These are phyloP conservation scores for Empidonax traillii DNA, from an alignment of 2,113 vertebrate species.

Conservation along the genomic window DNA sequence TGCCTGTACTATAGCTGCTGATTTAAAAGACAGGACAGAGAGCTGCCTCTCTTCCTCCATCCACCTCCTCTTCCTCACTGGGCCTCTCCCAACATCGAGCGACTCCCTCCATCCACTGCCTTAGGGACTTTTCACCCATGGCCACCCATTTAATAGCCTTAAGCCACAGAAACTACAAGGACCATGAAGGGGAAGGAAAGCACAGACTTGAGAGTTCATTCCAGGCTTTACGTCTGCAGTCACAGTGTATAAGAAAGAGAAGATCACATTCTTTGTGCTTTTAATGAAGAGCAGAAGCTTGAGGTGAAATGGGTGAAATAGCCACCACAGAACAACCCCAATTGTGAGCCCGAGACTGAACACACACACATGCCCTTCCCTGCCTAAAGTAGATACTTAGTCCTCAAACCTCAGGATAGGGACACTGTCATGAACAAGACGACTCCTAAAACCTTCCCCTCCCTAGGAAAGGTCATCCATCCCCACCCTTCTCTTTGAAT, in stretches of 20 bases:
- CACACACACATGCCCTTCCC: background rate
- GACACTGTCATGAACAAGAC: background rate
- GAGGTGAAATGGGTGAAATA: background rate
- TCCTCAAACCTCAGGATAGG: background rate
- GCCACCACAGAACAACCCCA: background rate
- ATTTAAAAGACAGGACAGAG: background rate
- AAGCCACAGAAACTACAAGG: background rate
- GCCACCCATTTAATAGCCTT: background rate
- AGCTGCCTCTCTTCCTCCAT: background rate
- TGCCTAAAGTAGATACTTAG: background rate
- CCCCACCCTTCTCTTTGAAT: background rate
- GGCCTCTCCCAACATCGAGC: background rate
- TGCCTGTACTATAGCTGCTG: background rate
- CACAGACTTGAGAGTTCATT: background rate
- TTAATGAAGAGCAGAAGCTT: background rate
- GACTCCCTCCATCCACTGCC: background rate
- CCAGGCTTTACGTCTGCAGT: background rate
- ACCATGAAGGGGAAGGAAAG: background rate
- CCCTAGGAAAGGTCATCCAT: background rate
- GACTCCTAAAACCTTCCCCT: background rate
- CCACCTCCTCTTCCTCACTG: background rate
- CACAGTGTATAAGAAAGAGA: background rate
- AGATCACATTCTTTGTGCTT: background rate
- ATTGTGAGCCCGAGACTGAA: background rate
- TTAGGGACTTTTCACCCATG: background rate